These are phyloP conservation scores for Herpetotheres cachinnans DNA, from an alignment of 2,113 vertebrate species.

Conservation along the genomic window DNA sequence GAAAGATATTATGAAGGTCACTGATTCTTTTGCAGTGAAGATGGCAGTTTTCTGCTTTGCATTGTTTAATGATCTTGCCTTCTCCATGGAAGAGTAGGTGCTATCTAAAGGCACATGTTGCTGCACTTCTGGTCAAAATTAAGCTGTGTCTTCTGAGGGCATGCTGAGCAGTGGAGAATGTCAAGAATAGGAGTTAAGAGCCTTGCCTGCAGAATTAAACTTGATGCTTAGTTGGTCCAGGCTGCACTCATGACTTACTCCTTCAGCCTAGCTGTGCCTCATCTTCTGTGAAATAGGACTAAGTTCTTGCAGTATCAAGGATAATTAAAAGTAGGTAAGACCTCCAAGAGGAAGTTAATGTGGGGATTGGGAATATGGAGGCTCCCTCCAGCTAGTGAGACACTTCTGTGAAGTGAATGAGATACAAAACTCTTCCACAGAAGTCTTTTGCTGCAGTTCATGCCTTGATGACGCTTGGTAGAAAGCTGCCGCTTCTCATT, in stretches of 20 bases:
- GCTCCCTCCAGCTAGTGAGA: not conserved
- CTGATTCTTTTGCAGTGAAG: not conserved
- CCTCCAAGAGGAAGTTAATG: not conserved
- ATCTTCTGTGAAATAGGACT: not conserved
- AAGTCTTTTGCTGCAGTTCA: not conserved
- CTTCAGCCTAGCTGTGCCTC: not conserved
- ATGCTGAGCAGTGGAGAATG: fast-evolving
- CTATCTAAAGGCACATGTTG: fast-evolving
- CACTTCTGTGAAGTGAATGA: not conserved
- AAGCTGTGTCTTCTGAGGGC: not conserved
- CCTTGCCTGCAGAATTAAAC: not conserved
- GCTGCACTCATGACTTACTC: fast-evolving
- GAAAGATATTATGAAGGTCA: conserved; percentile 57
- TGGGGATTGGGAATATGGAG: not conserved
- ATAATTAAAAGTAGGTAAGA: not conserved
- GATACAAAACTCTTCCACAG: not conserved
- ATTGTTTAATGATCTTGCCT: not conserved
- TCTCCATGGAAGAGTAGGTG: not conserved
- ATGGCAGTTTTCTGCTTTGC: not conserved
- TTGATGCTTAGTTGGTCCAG: not conserved
- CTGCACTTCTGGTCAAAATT: not conserved
- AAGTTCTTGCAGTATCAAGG: too few species aligned
- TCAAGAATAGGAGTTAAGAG: not conserved
- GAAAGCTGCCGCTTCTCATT: not conserved
- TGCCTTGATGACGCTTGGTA: too few species aligned